Base-by-base conservation (phyloP, 1,140 invertebrate genomes). In the Gyrodactylus salaris region DNA sequence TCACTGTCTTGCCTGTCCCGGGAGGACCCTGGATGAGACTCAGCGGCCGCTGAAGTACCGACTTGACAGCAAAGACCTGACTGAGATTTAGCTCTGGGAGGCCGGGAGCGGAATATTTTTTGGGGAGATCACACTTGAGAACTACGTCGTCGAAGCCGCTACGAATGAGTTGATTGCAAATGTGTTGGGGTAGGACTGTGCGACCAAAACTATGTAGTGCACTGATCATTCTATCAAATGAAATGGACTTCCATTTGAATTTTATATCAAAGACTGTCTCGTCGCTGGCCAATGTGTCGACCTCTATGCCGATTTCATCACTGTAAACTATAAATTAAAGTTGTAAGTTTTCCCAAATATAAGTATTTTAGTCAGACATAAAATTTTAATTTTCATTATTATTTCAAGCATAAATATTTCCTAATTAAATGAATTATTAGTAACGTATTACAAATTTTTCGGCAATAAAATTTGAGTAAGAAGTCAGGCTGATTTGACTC, bases 181-280 rank as follows among this genome's bases (percentile, higher is more conserved):
- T 97, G 79, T 93, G 98, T 0, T 87, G 87, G 0, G 93, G 98
- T 0, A 99, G 94, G 0, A 90, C 91, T 78, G 96, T 92, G 7
- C 95, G 88, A 20, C 93, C 91, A 82, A 99, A 97, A 79, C 90
- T 91, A 68, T 88, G 85, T 24, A 98, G 80, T 0, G 94, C 91
- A 24, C 88, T 84, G 77, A 94, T 89, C 94, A 99, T 98, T 76
- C 92, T 90, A 76, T 98, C 92, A 81, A 99, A 99, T 68, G 89
- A 92, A 0, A 93, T 98, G 74, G 91, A 92, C 79, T 99, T 99
- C 95, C 94, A 99, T 23, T 98, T 95, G 82, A 97, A 99, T 81
- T 99, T 94, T 19, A 98, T 89, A 0, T 92, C 89, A 82, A 96
- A 99, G 0, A 87, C 87, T 0, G 92, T 91, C 1, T 21, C 72